phyloP scores from a whole-genome alignment of 1,140 invertebrate species.

The Semibalanus balanoides region DNA sequence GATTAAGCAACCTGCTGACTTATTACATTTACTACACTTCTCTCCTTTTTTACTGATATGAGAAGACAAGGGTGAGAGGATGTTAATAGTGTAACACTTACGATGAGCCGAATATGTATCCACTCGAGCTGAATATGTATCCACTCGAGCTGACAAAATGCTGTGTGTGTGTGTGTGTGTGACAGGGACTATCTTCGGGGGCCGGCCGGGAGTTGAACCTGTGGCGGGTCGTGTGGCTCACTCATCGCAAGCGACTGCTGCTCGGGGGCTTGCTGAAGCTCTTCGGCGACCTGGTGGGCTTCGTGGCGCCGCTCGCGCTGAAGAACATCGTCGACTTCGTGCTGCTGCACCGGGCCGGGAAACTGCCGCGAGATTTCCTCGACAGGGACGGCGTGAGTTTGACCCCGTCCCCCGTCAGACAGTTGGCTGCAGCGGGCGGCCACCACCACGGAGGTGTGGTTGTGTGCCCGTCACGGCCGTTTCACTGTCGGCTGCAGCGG shows the following conservation, averaged over 20 bases:
- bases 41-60: no score
- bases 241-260: conserved; percentile 53
- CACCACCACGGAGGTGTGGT: no score
- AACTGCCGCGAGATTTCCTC: not conserved
- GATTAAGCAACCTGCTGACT: no score
- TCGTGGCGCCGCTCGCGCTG: conserved; percentile 60
- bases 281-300: conserved; percentile 54
- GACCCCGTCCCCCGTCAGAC: not conserved
- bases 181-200: conserved; percentile 22
- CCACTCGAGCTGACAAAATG: no score
- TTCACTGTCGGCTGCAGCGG: no score
- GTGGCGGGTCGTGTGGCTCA: conserved; percentile 51
- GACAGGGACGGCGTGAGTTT: conserved; percentile 12
- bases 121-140: no score
- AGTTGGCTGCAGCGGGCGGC: no score
- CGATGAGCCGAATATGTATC: no score
- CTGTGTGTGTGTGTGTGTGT: not conserved
- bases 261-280: conserved; percentile 57
- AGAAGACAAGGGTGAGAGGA: no score
- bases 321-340: conserved; percentile 55
- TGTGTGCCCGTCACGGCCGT: no score
- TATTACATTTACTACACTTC: no score
- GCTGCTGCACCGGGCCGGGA: conserved; percentile 16
- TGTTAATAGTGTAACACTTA: no score
- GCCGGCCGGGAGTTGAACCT: conserved; percentile 25